Conservation (phyloP, 2,888 invertebrate genomes). For the Cynaeus angustus region DNA sequence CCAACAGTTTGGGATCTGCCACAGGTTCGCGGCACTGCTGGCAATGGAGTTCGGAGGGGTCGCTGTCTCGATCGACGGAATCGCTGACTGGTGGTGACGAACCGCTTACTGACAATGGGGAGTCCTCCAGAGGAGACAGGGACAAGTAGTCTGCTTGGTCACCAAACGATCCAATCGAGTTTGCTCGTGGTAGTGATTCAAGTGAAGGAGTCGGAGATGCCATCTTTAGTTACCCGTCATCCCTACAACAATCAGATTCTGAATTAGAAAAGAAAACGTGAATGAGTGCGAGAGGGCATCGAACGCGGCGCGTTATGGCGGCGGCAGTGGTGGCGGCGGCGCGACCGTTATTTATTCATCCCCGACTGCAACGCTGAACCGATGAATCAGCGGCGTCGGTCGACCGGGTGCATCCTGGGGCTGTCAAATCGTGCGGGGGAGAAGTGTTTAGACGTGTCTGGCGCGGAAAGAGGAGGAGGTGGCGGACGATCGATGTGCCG, state of each 20-base stretch:
- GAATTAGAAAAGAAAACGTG: slow-evolving; percentile 1
- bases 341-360: slow-evolving; percentile 51
- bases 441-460: slow-evolving; percentile 67
- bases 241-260: slow-evolving; percentile 77
- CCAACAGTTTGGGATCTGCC: slow-evolving; percentile 83
- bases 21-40: slow-evolving; percentile 85
- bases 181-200: slow-evolving; percentile 93
- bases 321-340: slow-evolving; percentile 13
- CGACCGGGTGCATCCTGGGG: slow-evolving; percentile 61
- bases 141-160: slow-evolving; percentile 87
- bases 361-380: slow-evolving; percentile 55
- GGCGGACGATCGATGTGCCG: slow-evolving; percentile 70
- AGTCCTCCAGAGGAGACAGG: slow-evolving; percentile 76
- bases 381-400: slow-evolving; percentile 62
- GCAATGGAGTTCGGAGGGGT: slow-evolving; percentile 71
- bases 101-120: slow-evolving; percentile 88
- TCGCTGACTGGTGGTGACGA: slow-evolving; percentile 91
- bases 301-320: slow-evolving; percentile 39
- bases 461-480: slow-evolving; percentile 41
- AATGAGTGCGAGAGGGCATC: slow-evolving; percentile 38
- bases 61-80: slow-evolving; percentile 81
- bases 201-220: slow-evolving; percentile 94
- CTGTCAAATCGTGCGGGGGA: slow-evolving; percentile 70
- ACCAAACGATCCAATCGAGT: slow-evolving; percentile 90
- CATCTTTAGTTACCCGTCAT: slow-evolving; percentile 94